A percentile compares a stretch with the other conserved stretches of the same genome.
Evolutionary conservation across 2,113 vertebrate genomes (phyloP).

Genomic region (Plestiodon gilberti): DNA sequence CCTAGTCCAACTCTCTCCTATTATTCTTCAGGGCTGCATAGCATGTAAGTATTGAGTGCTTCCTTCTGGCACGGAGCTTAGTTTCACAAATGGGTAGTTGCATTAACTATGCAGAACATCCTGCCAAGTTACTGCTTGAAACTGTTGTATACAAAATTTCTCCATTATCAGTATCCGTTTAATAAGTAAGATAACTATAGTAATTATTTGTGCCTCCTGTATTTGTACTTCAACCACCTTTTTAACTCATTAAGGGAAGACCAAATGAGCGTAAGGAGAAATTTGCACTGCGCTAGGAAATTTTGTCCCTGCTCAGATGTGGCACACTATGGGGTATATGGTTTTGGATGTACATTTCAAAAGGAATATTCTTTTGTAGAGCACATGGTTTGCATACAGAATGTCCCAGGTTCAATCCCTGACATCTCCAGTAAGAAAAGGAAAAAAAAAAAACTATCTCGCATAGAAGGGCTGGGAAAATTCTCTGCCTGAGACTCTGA

Average conservation of each 20-base stretch:
- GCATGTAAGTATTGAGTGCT: slow-evolving; percentile 83
- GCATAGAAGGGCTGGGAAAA: background rate
- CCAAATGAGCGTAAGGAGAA: slow-evolving; percentile 6
- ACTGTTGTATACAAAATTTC: background rate
- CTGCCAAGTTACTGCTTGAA: background rate
- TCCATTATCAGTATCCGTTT: background rate
- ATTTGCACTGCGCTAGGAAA: background rate
- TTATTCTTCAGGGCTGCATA: slow-evolving; percentile 97
- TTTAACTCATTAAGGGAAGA: slow-evolving; percentile 4
- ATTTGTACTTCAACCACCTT: background rate
- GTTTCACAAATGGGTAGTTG: background rate
- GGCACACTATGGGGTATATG: background rate
- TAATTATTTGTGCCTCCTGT: background rate
- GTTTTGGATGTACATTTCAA: background rate
- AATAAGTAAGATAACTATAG: background rate
- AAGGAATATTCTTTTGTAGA: background rate
- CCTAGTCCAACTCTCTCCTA: slow-evolving; percentile 97
- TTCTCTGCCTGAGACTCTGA: background rate
- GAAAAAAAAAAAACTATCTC: background rate
- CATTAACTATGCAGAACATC: background rate
- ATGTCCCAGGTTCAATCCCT: background rate
- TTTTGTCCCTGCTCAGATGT: background rate
- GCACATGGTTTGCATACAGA: background rate
- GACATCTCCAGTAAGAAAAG: background rate
- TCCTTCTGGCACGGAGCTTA: background rate